Evolutionary conservation across 35 echinoderm and acorn worm species (phyloP).

Genomic region (Holothuria glaberrima): DNA sequence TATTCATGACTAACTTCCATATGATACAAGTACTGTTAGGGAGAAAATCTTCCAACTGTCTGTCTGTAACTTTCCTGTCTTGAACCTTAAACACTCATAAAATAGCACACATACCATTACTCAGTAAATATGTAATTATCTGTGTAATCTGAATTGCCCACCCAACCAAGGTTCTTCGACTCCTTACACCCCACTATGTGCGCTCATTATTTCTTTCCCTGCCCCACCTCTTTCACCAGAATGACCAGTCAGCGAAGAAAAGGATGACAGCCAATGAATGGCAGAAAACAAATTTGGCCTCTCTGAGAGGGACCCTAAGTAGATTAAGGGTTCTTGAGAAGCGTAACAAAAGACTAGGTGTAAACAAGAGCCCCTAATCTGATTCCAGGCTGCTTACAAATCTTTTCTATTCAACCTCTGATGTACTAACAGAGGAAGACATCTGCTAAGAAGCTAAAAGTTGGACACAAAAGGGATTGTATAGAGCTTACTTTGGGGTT

Average conservation of each 20-base stretch:
- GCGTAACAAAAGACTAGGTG: slow-evolving; percentile 35
- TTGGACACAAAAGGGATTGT: slow-evolving; percentile 30
- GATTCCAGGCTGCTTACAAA: slow-evolving; percentile 33
- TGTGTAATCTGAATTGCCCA: slow-evolving; percentile 20
- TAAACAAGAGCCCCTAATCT: slow-evolving; percentile 38
- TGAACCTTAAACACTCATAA: no score
- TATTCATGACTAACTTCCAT: no score
- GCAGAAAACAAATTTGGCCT: slow-evolving; percentile 33
- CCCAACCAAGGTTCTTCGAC: not conserved
- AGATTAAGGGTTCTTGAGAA: slow-evolving; percentile 23
- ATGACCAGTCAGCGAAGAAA: slow-evolving; percentile 1
- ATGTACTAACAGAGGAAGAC: slow-evolving; percentile 33
- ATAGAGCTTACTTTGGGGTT: not conserved
- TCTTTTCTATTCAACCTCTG: slow-evolving; percentile 31
- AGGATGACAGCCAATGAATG: slow-evolving; percentile 1
- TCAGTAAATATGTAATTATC: slow-evolving; percentile 41
- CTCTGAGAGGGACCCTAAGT: slow-evolving; percentile 15
- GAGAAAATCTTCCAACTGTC: no score
- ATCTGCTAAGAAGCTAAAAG: slow-evolving; percentile 15
- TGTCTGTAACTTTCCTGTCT: no score
- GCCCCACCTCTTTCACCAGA: slow-evolving; percentile 28
- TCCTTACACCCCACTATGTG: not conserved
- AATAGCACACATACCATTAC: no score
- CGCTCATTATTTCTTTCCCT: not conserved
- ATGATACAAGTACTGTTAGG: no score